Base-by-base conservation (phyloP, 2,888 invertebrate species). In the Doris montereyensis region DNA sequence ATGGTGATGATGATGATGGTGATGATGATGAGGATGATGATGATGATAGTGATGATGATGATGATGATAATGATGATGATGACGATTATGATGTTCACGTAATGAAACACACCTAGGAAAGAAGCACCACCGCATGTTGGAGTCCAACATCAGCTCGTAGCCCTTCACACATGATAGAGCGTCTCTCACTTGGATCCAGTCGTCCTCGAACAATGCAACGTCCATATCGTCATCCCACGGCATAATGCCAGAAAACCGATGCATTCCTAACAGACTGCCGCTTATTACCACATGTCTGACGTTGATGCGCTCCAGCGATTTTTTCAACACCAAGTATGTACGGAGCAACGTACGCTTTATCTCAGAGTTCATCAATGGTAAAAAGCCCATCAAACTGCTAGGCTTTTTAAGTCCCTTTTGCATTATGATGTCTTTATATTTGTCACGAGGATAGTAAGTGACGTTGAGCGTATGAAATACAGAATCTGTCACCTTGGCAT, bases 211-310 rank as follows among this genome's bases (percentile, higher is more conserved):
- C 5, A 72, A 52, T n/a, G n/a, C 52, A 21, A 72, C 24, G 52
- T 72, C 72, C 4, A 72, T 35, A 52, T 72, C 72, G 34, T 72
- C 72, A 41, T 72, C 72, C 72, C 72, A 72, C 13, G 72, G 72
- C n/a, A 17, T 10, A 1, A 72, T 24, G 10, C 72, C 52, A 26
- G 35, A 41, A n/a, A 72, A 41, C 10, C 72, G 41, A 24, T 41
- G 34, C 2, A 41, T 41, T 3, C 72, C 72, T 26, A 72, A 4
- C 24, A 41, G 21, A 5, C 32, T 21, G 1, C 72, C 72, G 52
- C 52, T n/a, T 13, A 52, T 8, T 5, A 72, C 3, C 2, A 41
- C n/a, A 41, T 72, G 52, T 2, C 13, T n/a, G 52, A 72, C 21
- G 1, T 52, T 52, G 13, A 52, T 52, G 1, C 21, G 1, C 17